Conservation (phyloP, 2,888 invertebrate genomes). For the Acheta domesticus region DNA sequence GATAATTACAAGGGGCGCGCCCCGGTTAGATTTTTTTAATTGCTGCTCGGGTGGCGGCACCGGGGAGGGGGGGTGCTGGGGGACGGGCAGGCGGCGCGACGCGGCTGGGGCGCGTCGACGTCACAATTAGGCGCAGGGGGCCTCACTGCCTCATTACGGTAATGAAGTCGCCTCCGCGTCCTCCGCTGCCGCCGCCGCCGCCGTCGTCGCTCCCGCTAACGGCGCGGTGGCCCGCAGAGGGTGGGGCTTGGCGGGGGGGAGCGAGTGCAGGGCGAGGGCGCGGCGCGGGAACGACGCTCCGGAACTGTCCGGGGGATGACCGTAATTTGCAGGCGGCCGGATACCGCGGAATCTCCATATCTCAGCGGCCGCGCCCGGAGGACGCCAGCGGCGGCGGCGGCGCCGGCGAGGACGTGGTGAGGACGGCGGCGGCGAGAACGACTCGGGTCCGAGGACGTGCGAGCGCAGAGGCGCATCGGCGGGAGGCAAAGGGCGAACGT, state of each 20-base stretch:
- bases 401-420: neutral
- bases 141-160: neutral
- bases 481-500: too few species aligned
- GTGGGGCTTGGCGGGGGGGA: neutral
- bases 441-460: neutral
- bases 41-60: too few species aligned
- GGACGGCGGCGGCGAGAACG: neutral
- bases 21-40: too few species aligned
- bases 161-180: constrained; percentile 2
- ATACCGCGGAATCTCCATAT: constrained; percentile 18
- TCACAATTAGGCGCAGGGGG: constrained; percentile 1
- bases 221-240: neutral
- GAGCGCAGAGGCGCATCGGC: too few species aligned
- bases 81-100: too few species aligned
- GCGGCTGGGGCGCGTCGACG: neutral
- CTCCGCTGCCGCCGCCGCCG: neutral
- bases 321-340: neutral
- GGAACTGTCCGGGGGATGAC: constrained; percentile 18
- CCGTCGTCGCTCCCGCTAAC: neutral
- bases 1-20: too few species aligned
- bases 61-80: too few species aligned
- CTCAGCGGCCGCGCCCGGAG: neutral
- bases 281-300: neutral
- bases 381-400: too few species aligned
- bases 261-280: neutral